phyloP scores from a whole-genome alignment of 2,113 vertebrate genomes.

The Xiphophorus hellerii region DNA sequence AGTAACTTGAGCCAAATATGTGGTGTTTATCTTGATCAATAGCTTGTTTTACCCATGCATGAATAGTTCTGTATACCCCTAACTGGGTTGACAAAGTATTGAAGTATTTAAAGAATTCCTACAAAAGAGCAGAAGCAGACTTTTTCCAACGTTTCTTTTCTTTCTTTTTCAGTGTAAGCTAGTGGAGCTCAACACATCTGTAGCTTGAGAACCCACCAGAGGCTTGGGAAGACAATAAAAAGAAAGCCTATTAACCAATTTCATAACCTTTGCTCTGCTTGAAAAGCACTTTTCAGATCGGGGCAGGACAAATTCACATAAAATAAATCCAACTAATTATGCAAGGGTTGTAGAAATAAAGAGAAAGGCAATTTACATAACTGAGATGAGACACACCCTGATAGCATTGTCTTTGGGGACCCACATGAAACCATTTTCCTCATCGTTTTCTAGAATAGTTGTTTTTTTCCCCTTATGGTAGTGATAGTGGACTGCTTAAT shows the following conservation, averaged over 20 bases:
- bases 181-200: not conserved
- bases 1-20: not conserved
- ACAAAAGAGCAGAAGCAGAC: not conserved
- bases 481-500: not conserved
- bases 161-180: not conserved
- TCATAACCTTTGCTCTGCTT: slow-evolving; percentile 16
- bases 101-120: not conserved
- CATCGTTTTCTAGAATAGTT: not conserved
- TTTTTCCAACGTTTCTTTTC: not conserved
- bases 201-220: not conserved
- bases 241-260: not conserved
- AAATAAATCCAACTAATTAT: slow-evolving; percentile 10
- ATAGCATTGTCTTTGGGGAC: not conserved
- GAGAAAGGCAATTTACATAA: not conserved
- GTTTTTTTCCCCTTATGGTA: not conserved
- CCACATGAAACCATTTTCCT: not conserved
- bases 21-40: not conserved
- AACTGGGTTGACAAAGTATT: not conserved
- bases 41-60: not conserved
- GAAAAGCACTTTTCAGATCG: not conserved
- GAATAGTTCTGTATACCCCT: not conserved
- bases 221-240: not conserved
- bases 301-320: not conserved
- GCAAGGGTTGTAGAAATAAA: not conserved
- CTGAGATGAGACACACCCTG: not conserved